Evolutionary conservation across 2,113 vertebrate genomes (phyloP).

Genomic region (Python bivittatus): DNA sequence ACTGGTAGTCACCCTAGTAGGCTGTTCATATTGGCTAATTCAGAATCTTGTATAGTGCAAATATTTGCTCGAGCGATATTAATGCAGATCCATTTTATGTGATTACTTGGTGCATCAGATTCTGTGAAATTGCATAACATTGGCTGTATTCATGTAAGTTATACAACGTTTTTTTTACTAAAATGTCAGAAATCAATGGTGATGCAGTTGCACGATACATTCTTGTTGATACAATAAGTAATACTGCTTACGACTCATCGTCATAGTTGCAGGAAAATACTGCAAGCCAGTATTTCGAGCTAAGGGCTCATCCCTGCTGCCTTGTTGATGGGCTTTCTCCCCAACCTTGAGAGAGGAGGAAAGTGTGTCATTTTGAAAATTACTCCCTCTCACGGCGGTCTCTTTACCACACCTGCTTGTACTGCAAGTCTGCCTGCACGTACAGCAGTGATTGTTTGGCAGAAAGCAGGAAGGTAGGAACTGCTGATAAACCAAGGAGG

Average conservation of each 20-base stretch:
- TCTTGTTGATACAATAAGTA: neutral
- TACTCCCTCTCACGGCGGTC: no score
- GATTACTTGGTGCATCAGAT: neutral
- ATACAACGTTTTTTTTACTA: neutral
- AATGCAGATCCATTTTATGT: conserved; percentile 19
- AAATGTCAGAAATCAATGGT: conserved; percentile 12
- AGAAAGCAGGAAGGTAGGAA: no score
- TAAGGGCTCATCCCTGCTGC: neutral
- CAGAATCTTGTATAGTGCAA: neutral
- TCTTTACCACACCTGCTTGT: no score
- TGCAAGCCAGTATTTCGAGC: neutral
- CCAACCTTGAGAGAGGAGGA: no score
- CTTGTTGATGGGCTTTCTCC: no score
- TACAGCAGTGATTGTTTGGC: no score
- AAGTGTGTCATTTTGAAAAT: no score
- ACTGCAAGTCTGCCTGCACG: no score
- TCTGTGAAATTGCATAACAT: neutral
- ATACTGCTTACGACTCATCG: neutral
- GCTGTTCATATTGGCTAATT: neutral
- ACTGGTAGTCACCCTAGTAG: neutral
- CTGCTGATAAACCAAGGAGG: no score
- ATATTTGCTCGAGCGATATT: conserved; percentile 4
- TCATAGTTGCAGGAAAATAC: neutral
- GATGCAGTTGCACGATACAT: conserved; percentile 16
- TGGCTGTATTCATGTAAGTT: conserved; percentile 14